Evolutionary conservation across 2,113 vertebrate species (phyloP).

Genomic region (Cyprinodon variegatus): DNA sequence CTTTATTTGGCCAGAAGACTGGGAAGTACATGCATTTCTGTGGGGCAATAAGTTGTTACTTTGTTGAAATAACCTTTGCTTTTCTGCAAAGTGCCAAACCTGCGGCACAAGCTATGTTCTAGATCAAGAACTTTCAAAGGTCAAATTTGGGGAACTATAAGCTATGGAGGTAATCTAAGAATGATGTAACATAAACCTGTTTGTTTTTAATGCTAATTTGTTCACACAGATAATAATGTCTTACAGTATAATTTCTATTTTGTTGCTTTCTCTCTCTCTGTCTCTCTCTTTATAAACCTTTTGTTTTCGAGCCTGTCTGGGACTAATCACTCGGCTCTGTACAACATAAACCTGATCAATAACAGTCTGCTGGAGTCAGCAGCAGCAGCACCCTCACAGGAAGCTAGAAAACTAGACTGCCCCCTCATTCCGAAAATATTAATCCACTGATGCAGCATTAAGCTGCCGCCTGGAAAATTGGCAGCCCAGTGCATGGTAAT

Average conservation of each 20-base stretch:
- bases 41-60: neutral
- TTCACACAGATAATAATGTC: conserved; percentile 26
- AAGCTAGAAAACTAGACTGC: conserved; percentile 27
- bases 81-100: neutral
- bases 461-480: conserved; percentile 55
- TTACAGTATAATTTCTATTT: neutral
- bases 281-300: conserved; percentile 34
- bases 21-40: too few species aligned
- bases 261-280: conserved; percentile 10
- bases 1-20: neutral
- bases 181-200: neutral
- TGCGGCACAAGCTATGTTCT: neutral
- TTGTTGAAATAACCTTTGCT: neutral
- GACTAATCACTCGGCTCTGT: conserved; percentile 43
- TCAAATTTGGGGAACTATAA: neutral
- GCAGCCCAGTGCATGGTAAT: conserved; percentile 33
- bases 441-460: conserved; percentile 60
- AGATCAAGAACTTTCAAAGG: neutral
- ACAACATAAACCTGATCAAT: conserved; percentile 61
- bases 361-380: conserved; percentile 47
- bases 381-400: conserved; percentile 24
- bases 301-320: conserved; percentile 47
- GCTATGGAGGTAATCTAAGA: neutral
- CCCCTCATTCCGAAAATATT: conserved; percentile 45
- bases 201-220: neutral